Evolutionary conservation across 1,140 invertebrate genomes (phyloP).

Genomic region (Temnothorax curvispinosus): DNA sequence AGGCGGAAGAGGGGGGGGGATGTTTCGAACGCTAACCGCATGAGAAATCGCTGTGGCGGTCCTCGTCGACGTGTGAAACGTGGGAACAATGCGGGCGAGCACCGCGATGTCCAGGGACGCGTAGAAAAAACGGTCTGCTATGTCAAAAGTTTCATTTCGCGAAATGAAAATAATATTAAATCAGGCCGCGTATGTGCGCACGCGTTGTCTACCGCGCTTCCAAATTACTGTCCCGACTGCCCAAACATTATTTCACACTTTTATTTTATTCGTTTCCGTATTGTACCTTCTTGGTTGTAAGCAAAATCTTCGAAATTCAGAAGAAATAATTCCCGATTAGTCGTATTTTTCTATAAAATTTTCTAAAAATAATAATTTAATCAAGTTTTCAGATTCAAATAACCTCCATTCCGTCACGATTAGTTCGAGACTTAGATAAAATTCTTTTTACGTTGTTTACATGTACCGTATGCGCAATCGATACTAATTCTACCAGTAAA

Average conservation of each 20-base stretch:
- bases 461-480: not conserved
- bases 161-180: conserved; percentile 77
- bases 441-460: not conserved
- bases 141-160: conserved; percentile 71
- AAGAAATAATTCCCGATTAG: not conserved
- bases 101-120: not conserved
- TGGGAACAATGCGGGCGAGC: conserved; percentile 40
- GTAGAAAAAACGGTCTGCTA: conserved; percentile 16
- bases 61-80: conserved; percentile 40
- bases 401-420: not conserved
- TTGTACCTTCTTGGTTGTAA: not conserved
- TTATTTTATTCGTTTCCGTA: conserved; percentile 20
- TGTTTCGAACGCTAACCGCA: conserved; percentile 45
- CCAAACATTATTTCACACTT: conserved; percentile 13
- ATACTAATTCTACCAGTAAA: not conserved
- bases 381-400: not conserved
- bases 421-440: not conserved
- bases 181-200: conserved; percentile 33
- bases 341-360: no score
- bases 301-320: not conserved
- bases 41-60: conserved; percentile 4
- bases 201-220: conserved; percentile 59
- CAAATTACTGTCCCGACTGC: conserved; percentile 42
- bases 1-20: not conserved
- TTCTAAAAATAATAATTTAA: not conserved